Evolutionary conservation across 2,113 vertebrate genomes (phyloP), one percentile per base, ranked within the genome.

Genomic region (Gymnobelideus leadbeateri): DNA sequence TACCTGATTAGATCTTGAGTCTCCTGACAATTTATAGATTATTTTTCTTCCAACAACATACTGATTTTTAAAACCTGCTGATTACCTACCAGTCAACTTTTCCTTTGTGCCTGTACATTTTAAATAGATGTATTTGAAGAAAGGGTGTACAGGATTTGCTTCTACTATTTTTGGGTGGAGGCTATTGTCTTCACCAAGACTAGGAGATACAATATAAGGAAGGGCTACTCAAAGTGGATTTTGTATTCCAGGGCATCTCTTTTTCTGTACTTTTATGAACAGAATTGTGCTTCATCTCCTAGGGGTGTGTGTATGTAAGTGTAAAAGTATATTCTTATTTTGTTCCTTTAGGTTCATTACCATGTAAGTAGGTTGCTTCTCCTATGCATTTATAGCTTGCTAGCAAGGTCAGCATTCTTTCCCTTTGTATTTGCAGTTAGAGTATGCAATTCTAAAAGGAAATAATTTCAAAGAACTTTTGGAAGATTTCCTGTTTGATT

Each of bases 381-480:
- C 16, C 61, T 95, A 54, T 90, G 94, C 94, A 51, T 96, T 93
- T 95, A 51, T 25, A 94, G 28, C n/a, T 90, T 43, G 4, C 37
- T 92, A 51, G 6, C 49, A 91, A 53, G n/a, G 51, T 93, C 93
- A 90, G 25, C 26, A 54, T 92, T 90, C 31, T 91, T 94, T 94
- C 57, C 90, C 25, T 43, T 28, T 84, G 46, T 93, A 84, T 97
- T 94, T 92, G 28, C 77, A 95, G 51, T 0, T 92, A 52, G 52
- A 84, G 91, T 91, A 54, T 93, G 31, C 68, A 46, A 9, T 95
- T 84, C 95, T 94, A 61, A 96, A 92, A 97, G 92, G 93, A 94
- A 93, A 93, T 92, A 51, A 97, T 96, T 95, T 96, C 14, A 96
- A 94, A 57, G 90, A 95, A 93, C 53, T 52, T 46, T 54, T 92